Evolutionary conservation across 2,888 invertebrate genomes (phyloP), one percentile per base, ranked within the genome.

Genomic region (Apoderus coryli): DNA sequence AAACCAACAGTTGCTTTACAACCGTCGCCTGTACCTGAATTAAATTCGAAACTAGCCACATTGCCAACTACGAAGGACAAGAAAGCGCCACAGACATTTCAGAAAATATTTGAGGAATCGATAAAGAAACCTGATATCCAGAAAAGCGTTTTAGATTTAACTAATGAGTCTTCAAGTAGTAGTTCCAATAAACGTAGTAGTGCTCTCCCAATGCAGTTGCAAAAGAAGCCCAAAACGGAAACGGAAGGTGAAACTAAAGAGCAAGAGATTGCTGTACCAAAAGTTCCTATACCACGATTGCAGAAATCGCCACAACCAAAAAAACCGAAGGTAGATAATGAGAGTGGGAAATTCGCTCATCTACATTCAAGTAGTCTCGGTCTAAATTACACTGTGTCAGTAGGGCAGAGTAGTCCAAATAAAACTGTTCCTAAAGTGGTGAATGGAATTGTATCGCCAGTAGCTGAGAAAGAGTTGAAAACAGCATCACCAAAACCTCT

Each of bases 351-450:
- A 7, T 19, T n/a, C 19, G 7, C 6, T 7, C 53, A 45, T 29
- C 27, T 56, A 23, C 57, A 54, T 36, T 57, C 57, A 10, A 44
- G 50, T 16, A 52, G 50, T 37, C 35, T 58, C 4, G 57, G 56
- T 1, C 36, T 58, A 38, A 57, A 57, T 36, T 58, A 57, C 32
- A 53, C 55, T 0, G 55, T 58, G 6, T 57, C 57, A 1, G 47
- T 50, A 3, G 45, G 43, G 5, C 42, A 42, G 26, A 39, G 34
- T 4, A 40, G 32, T 29, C 38, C 41, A 4, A 37, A 34, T 16
- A 36, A 37, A 16, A 16, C 37, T 2, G 22, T 37, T 7, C 42
- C 44, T 27, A n/a, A n/a, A n/a, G n/a, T n/a, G n/a, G 34, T 32
- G 4, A 47, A 44, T 31, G 42, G 43, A 9, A 31, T 38, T 4